Evolutionary conservation across 2,888 invertebrate genomes (phyloP).

Genomic region (Cosmia pyralina): DNA sequence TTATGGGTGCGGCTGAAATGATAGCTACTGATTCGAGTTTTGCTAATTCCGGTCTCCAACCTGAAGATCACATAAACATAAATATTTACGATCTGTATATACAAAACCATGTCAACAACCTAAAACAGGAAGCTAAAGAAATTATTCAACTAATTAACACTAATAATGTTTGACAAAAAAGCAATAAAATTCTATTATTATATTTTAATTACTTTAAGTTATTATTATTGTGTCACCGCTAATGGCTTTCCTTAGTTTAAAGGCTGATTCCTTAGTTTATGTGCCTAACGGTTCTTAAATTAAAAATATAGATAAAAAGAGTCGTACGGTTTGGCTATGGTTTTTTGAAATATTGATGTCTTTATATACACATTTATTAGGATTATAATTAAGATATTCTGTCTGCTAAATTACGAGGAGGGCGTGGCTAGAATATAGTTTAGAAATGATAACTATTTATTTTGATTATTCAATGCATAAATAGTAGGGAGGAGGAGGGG

Average conservation of each 20-base stretch:
- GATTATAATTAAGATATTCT: constrained; percentile 49
- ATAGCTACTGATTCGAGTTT: not conserved
- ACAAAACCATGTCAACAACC: constrained; percentile 45
- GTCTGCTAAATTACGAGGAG: constrained; percentile 13
- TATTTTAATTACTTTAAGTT: constrained; percentile 30
- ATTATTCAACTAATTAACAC: constrained; percentile 45
- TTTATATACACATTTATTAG: constrained; percentile 53
- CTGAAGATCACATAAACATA: constrained; percentile 9
- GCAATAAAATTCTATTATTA: constrained; percentile 40
- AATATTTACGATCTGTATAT: constrained; percentile 15
- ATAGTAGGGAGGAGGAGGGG: not conserved
- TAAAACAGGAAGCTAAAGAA: constrained; percentile 23
- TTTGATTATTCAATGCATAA: not conserved
- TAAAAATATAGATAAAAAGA: constrained; percentile 42
- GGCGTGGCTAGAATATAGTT: constrained; percentile 33
- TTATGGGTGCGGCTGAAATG: not conserved
- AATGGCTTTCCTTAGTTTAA: constrained; percentile 47
- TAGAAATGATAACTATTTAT: constrained; percentile 18
- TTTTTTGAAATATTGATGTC: constrained; percentile 36
- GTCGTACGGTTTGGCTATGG: constrained; percentile 23
- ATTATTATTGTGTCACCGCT: constrained; percentile 30
- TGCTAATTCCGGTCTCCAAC: constrained; percentile 5
- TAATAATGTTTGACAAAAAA: constrained; percentile 41
- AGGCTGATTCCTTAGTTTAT: constrained; percentile 35
- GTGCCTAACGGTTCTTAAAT: constrained; percentile 49